Conservation (phyloP, 2,113 vertebrate species). For the Cercopithecus mona region DNA sequence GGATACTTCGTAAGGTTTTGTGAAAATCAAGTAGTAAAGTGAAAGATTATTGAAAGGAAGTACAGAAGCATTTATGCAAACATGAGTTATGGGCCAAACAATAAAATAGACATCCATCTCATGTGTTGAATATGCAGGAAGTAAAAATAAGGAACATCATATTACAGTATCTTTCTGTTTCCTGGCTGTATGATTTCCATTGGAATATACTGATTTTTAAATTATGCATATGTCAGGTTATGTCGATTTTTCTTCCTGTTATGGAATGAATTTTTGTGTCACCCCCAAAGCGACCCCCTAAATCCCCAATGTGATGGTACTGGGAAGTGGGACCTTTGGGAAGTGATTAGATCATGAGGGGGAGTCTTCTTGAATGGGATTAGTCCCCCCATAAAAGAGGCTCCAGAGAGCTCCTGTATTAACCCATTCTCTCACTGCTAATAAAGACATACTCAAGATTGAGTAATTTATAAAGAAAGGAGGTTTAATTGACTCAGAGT, state of each 20-base stretch:
- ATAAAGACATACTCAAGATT: too few species aligned
- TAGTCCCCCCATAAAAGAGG: not conserved
- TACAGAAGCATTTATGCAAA: not conserved
- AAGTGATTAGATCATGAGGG: not conserved
- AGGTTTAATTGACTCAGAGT: too few species aligned
- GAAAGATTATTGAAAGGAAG: not conserved
- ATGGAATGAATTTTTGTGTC: not conserved
- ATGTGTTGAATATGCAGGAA: not conserved
- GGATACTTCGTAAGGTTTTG: not conserved
- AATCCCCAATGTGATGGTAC: not conserved
- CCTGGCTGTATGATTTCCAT: not conserved
- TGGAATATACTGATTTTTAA: conserved; percentile 20
- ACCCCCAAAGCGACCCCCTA: not conserved
- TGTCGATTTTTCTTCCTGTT: not conserved
- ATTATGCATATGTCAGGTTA: not conserved
- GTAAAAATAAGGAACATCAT: not conserved
- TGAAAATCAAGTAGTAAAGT: not conserved
- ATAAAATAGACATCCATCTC: not conserved
- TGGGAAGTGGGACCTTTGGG: not conserved
- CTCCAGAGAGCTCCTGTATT: too few species aligned
- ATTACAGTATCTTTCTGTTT: not conserved
- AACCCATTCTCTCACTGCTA: too few species aligned
- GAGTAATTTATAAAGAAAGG: too few species aligned
- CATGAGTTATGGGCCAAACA: not conserved
- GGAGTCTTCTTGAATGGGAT: not conserved